Evolutionary conservation across 2,797 vertebrate genomes (phyloP).

Genomic region (Oryzias sinensis): DNA sequence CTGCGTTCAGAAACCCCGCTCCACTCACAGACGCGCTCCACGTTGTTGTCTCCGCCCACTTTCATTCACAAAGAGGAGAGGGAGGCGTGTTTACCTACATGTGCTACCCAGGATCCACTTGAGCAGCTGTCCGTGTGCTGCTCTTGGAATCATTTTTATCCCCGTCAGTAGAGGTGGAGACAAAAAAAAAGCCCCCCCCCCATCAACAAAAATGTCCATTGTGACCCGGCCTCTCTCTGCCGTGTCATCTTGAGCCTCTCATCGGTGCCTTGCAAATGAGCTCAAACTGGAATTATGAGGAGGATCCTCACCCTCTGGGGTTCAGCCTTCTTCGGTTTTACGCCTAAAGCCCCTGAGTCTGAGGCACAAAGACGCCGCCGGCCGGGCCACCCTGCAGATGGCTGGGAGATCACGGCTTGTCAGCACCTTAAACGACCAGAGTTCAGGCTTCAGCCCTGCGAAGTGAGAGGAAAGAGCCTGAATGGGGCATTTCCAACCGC

Average conservation of each 20-base stretch:
- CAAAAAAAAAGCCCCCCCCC: constrained; percentile 3
- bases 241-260: constrained; percentile 13
- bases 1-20: constrained; percentile 30
- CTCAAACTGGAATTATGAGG: constrained; percentile 39
- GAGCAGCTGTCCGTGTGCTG: constrained; percentile 23
- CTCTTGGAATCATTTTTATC: constrained; percentile 19
- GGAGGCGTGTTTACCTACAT: constrained; percentile 37
- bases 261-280: constrained; percentile 43
- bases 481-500: constrained; percentile 86
- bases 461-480: constrained; percentile 82
- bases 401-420: constrained; percentile 89
- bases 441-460: constrained; percentile 78
- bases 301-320: constrained; percentile 9
- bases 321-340: constrained; percentile 26
- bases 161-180: constrained; percentile 18
- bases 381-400: constrained; percentile 88
- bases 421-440: constrained; percentile 94
- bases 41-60: constrained; percentile 46
- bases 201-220: neutral
- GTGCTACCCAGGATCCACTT: too few relatives aligned
- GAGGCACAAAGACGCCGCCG: constrained; percentile 62
- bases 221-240: neutral
- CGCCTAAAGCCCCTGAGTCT: constrained; percentile 61
- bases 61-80: constrained; percentile 62
- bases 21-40: constrained; percentile 19